Conservation (phyloP, 2,888 invertebrate genomes). For the Hydropsyche betteni region DNA sequence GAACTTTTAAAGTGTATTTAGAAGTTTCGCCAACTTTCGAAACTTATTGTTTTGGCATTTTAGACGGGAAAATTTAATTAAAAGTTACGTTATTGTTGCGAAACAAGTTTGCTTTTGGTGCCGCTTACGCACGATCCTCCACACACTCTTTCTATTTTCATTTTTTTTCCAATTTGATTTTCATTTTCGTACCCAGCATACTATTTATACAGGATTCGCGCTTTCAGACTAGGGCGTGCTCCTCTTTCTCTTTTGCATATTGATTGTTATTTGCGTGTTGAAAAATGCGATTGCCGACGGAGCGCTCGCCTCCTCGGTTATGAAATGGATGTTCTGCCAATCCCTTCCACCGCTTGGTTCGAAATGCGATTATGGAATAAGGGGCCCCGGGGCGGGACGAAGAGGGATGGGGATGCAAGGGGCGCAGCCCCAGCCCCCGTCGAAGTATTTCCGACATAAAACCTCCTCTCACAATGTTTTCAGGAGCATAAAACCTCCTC, state of each 20-base stretch:
- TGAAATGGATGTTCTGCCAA: slow-evolving; percentile 46
- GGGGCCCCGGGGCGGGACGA: slow-evolving; percentile 14
- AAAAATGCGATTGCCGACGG: slow-evolving; percentile 32
- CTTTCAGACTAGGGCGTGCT: not conserved
- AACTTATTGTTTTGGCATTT: slow-evolving; percentile 12
- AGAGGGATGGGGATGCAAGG: not conserved
- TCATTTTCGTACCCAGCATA: no score
- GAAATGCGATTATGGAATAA: slow-evolving; percentile 43
- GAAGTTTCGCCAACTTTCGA: slow-evolving; percentile 1
- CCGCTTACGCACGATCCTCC: not conserved
- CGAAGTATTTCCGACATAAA: slow-evolving; percentile 12
- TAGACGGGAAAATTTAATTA: slow-evolving; percentile 15
- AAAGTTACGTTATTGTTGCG: slow-evolving; percentile 22
- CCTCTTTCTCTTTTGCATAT: slow-evolving; percentile 8
- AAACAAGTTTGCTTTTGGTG: not conserved
- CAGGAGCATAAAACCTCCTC: slow-evolving; percentile 8
- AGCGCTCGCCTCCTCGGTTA: not conserved
- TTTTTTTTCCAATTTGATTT: no score
- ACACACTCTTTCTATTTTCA: not conserved
- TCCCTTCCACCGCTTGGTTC: slow-evolving; percentile 44
- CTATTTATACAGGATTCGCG: not conserved
- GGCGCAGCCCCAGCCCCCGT: not conserved
- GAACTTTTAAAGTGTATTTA: slow-evolving; percentile 23
- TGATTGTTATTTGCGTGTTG: slow-evolving; percentile 14
- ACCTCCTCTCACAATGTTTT: slow-evolving; percentile 18